Conservation (phyloP, 2,113 vertebrate genomes). For the Colossoma macropomum region DNA sequence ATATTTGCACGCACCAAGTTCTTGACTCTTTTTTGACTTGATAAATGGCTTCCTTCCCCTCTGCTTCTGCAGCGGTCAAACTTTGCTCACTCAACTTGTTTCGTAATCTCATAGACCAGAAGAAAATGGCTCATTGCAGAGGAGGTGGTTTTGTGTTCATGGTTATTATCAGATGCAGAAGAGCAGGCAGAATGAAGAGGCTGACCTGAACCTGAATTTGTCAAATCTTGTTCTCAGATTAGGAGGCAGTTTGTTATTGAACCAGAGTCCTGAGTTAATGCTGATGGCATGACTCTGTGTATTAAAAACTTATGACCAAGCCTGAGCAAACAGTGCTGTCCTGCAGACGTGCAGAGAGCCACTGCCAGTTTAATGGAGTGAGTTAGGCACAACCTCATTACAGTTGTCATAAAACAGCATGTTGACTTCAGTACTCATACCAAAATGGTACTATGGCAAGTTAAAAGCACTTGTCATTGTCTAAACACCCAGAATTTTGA, state of each 20-base stretch:
- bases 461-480: no score
- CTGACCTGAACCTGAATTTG: background rate
- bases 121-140: background rate
- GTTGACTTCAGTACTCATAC: no score
- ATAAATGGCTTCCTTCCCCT: conserved; percentile 75
- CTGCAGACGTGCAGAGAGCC: background rate
- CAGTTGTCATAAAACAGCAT: no score
- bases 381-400: conserved; percentile 58
- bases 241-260: conserved; percentile 57
- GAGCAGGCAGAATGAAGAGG: conserved; percentile 13
- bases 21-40: conserved; percentile 41
- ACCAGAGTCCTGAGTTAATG: conserved; percentile 69
- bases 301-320: conserved; percentile 69
- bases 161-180: conserved; percentile 17
- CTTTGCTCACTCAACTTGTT: background rate
- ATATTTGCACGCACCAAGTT: conserved; percentile 68
- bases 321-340: conserved; percentile 68
- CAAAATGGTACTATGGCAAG: no score
- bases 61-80: conserved; percentile 29
- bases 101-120: background rate
- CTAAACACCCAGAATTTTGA: no score
- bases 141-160: background rate
- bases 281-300: conserved; percentile 42
- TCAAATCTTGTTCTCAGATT: background rate
- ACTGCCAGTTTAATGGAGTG: background rate